A percentile compares a stretch with the other conserved stretches of the same genome.
Conservation (phyloP, 2,888 invertebrate genomes). For the Dicycla oo region DNA sequence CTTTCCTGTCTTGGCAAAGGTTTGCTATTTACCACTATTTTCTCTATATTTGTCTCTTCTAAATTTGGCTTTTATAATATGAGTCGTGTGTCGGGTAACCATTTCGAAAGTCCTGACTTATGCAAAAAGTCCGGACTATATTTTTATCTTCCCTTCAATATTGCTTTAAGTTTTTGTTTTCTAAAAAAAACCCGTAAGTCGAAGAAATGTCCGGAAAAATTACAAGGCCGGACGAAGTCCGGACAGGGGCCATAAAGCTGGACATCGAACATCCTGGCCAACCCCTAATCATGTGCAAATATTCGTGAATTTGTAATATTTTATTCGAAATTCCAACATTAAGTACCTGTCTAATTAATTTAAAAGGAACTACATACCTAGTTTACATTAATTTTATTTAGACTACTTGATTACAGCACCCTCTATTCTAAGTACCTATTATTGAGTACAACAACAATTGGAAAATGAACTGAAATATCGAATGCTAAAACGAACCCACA, state of each 20-base stretch:
- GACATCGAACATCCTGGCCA: background rate
- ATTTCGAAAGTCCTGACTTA: background rate
- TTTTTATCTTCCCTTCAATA: background rate
- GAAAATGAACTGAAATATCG: background rate
- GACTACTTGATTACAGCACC: background rate
- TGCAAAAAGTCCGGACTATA: background rate
- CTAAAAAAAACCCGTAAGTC: too few relatives aligned
- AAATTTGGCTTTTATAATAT: background rate
- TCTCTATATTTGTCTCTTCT: background rate
- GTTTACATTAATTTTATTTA: background rate
- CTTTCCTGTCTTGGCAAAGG: slow-evolving; percentile 15
- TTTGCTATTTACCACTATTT: slow-evolving; percentile 3
- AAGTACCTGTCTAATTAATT: background rate
- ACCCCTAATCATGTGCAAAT: background rate
- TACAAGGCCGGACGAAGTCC: too few relatives aligned
- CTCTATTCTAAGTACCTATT: background rate
- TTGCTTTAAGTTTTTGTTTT: too few relatives aligned
- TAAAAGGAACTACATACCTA: background rate
- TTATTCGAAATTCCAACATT: background rate
- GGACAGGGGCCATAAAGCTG: background rate
- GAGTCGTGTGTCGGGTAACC: background rate
- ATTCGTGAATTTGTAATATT: background rate
- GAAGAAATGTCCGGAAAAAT: background rate
- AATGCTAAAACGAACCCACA: background rate
- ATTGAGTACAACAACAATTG: slow-evolving; percentile 4